Evolutionary conservation across 2,888 invertebrate species (phyloP).

Genomic region (Ochropleura leucogaster): DNA sequence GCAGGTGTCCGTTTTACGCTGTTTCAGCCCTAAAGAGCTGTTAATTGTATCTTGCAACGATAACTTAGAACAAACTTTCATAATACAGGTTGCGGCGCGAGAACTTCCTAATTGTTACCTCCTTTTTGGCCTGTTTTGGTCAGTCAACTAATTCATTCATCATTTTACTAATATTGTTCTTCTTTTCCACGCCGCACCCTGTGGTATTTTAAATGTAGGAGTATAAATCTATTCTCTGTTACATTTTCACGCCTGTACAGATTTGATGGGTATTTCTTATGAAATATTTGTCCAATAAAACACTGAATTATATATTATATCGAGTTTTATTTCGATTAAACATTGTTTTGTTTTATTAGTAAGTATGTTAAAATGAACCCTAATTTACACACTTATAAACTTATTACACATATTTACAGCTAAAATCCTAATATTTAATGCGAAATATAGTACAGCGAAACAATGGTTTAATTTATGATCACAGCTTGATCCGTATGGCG

Average conservation of each 20-base stretch:
- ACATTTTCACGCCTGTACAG: neutral
- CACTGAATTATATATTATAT: conserved; percentile 4
- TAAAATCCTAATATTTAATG: conserved; percentile 6
- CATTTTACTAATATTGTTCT: no score
- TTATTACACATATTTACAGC: conserved; percentile 38
- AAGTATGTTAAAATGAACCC: conserved; percentile 12
- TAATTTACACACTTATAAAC: neutral
- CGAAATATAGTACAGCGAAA: conserved; percentile 1
- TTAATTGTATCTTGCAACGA: neutral
- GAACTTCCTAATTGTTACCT: no score
- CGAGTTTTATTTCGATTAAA: conserved; percentile 26
- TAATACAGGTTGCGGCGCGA: neutral
- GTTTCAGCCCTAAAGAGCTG: neutral
- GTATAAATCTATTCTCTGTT: neutral
- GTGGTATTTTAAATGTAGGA: neutral
- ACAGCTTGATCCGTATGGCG: conserved; percentile 2
- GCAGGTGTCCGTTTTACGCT: no score
- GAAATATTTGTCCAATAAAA: conserved; percentile 18
- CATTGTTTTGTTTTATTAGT: conserved; percentile 23
- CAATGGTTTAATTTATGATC: conserved; percentile 5
- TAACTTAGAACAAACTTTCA: neutral
- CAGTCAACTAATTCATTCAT: no score
- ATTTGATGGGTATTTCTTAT: neutral
- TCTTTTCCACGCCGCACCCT: neutral
- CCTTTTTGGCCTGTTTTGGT: no score